Evolutionary conservation across 2,113 vertebrate genomes (phyloP), one percentile per base, ranked within the genome.

Genomic region (Taurulus bubalis): DNA sequence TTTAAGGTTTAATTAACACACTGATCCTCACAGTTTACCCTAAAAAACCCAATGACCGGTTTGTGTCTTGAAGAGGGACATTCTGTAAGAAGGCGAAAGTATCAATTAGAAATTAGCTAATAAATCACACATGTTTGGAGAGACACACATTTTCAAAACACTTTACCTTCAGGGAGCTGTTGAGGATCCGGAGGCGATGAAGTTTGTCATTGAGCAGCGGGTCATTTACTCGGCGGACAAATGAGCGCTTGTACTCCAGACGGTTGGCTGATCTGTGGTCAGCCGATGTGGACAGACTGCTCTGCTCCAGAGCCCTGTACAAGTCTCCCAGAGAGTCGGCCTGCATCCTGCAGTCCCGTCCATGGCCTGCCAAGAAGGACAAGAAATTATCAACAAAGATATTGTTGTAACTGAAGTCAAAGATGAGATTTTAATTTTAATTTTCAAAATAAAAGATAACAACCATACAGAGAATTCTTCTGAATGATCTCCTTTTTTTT

Each of bases 171-270:
- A 99, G 97, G 90, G 98, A 97, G 94, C 97, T 99, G 91, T 98
- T 96, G 86, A 99, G 96, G 94, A 99, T 95, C 87, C 97, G 95
- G 80, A 99, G 95, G 84, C 98, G 96, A 92, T 99, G 98, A 70
- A 99, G 96, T 91, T 99, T 99, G 91, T 99, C 98, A 86, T 97
- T 99, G 90, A 99, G 96, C 93, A 97, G 91, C 68, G 98, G 98
- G 94, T 99, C 96, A 6, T 96, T 98, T 91, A 96, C 96, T 84
- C 98, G 95, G 85, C 97, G 97, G 90, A 98, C 95, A 89, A 99
- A 99, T 56, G 96, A 98, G 71, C 96, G 95, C 90, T 97, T 99
- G 94, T 98, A 99, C 90, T 99, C 98, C 91, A 98, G 93, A 79
- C 96, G 96, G 89, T 94, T 95, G 93, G 96, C 94, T 91, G 97